Percentiles rank a stretch among this genome's conserved stretches.
These are phyloP conservation scores for Pseudomyrmex sp. DNA, from an alignment of 1,140 invertebrate genomes.

Conservation along the genomic window DNA sequence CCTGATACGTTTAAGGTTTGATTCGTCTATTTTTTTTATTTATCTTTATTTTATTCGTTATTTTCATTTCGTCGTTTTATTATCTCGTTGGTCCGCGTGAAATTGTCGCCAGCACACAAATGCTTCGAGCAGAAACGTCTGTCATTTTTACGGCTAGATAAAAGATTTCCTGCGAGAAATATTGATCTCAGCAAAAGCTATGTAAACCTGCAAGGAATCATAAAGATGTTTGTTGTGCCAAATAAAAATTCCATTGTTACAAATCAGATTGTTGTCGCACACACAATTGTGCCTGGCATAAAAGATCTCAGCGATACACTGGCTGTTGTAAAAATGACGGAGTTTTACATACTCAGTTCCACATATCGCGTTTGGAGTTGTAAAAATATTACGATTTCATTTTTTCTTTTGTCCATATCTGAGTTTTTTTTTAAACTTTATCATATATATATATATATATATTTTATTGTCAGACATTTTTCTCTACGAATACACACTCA, in stretches of 20 bases:
- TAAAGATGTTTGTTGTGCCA: background rate
- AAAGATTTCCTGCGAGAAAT: background rate
- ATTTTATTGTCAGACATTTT: background rate
- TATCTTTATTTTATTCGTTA: slow-evolving; percentile 31
- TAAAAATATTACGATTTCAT: background rate
- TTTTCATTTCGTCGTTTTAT: slow-evolving; percentile 12
- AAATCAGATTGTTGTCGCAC: background rate
- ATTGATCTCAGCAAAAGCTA: slow-evolving; percentile 1
- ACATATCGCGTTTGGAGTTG: slow-evolving; percentile 3
- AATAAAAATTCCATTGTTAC: background rate
- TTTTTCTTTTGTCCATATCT: background rate
- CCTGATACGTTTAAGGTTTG: slow-evolving; percentile 12
- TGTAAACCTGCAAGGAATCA: background rate
- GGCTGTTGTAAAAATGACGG: background rate
- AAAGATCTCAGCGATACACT: background rate
- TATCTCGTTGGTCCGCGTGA: slow-evolving; percentile 7
- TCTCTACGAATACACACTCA: background rate
- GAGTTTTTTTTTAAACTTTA: background rate
- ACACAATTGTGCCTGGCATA: background rate
- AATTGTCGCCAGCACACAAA: slow-evolving; percentile 5
- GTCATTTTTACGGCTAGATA: background rate
- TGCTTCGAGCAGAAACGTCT: background rate
- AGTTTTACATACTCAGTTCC: background rate
- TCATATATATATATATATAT: background rate
- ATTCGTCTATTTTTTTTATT: slow-evolving; percentile 28